Evolutionary conservation across 2,888 invertebrate genomes (phyloP).

Genomic region (Agriopis marginaria): DNA sequence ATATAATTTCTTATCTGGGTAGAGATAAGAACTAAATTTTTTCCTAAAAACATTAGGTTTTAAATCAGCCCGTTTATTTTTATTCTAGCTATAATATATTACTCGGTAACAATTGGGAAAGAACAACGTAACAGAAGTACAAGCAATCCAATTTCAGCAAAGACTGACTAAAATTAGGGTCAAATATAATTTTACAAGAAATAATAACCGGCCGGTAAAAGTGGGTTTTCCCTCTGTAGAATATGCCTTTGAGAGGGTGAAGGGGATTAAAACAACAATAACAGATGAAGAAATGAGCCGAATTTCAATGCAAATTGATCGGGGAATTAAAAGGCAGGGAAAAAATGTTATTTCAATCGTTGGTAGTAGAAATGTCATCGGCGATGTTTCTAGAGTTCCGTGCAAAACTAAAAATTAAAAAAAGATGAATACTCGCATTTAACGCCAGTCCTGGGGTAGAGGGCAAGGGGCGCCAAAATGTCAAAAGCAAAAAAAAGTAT

Average conservation of each 20-base stretch:
- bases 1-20: too few relatives aligned
- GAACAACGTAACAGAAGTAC: slow-evolving; percentile 9
- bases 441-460: too few relatives aligned
- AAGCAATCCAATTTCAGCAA: slow-evolving; percentile 14
- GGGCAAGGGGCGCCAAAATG: too few relatives aligned
- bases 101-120: neutral
- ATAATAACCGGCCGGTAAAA: slow-evolving; percentile 19
- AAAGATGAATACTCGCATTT: too few relatives aligned
- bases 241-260: slow-evolving; percentile 15
- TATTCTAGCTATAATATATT: neutral
- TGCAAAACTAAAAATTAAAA: neutral
- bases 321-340: slow-evolving; percentile 35
- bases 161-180: slow-evolving; percentile 14
- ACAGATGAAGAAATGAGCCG: slow-evolving; percentile 39
- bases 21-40: too few relatives aligned
- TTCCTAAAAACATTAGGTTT: too few relatives aligned
- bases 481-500: too few relatives aligned
- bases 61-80: neutral
- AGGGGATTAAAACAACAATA: slow-evolving; percentile 45
- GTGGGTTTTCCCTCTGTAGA: neutral
- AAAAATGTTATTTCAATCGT: slow-evolving; percentile 38
- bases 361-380: slow-evolving; percentile 13
- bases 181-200: slow-evolving; percentile 26
- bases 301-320: slow-evolving; percentile 49
- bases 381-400: slow-evolving; percentile 11